These are phyloP conservation scores for Hypomecis atomaria DNA, from an alignment of 2,888 invertebrate genomes.

Conservation along the genomic window DNA sequence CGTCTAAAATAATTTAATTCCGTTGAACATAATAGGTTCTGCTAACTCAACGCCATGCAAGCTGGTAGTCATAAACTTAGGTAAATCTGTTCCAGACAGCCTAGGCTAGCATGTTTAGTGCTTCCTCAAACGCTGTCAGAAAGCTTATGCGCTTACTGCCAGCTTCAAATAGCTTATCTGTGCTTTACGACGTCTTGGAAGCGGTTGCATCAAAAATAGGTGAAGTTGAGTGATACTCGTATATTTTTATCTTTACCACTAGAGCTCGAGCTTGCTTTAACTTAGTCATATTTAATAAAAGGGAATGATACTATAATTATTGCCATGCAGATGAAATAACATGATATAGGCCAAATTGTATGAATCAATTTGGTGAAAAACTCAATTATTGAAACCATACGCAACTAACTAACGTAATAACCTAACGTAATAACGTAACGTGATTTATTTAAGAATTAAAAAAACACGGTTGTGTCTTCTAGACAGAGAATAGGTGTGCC, in stretches of 20 bases:
- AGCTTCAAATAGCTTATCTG: conserved; percentile 41
- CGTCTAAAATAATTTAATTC: background rate
- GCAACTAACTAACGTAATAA: too few relatives aligned
- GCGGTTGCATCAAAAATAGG: conserved; percentile 37
- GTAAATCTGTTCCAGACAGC: conserved; percentile 23
- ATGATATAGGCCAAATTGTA: too few relatives aligned
- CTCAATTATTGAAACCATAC: too few relatives aligned
- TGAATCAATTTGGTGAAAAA: too few relatives aligned
- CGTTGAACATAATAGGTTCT: too few relatives aligned
- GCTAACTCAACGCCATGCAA: conserved; percentile 1
- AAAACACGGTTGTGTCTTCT: too few relatives aligned
- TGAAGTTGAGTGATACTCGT: conserved; percentile 15
- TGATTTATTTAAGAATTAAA: too few relatives aligned
- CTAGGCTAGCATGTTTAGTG: conserved; percentile 26
- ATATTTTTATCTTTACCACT: background rate
- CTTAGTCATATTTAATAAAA: too few relatives aligned
- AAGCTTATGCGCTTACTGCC: conserved; percentile 41
- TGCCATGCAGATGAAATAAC: too few relatives aligned
- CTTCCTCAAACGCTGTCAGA: conserved; percentile 36
- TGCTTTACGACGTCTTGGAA: conserved; percentile 39
- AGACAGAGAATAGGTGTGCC: too few relatives aligned
- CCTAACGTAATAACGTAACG: too few relatives aligned
- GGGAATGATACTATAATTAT: too few relatives aligned
- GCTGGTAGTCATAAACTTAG: conserved; percentile 14
- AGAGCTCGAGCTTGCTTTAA: background rate